A percentile compares a stretch with the other conserved stretches of the same genome.
Conservation (phyloP, 2,797 vertebrate genomes). For the Periophthalmus magnuspinnatus region DNA sequence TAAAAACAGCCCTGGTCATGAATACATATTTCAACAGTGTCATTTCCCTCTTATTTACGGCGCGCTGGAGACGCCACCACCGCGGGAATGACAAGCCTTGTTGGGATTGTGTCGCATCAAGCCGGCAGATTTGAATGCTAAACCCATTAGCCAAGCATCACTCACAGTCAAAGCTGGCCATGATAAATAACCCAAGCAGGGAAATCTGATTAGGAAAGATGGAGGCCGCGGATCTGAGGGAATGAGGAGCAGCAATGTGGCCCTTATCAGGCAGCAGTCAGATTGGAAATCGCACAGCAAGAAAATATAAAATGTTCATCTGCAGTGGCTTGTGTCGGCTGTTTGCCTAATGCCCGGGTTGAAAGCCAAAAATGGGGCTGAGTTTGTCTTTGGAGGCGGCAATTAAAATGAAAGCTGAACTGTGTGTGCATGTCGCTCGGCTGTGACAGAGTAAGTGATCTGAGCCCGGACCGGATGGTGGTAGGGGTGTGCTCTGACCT, state of each 20-base stretch:
- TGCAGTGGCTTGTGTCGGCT: conserved; percentile 61
- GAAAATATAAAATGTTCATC: conserved; percentile 74
- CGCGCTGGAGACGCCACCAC: conserved; percentile 55
- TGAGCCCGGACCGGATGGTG: conserved; percentile 40
- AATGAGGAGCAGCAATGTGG: conserved; percentile 71
- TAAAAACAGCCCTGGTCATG: conserved; percentile 47
- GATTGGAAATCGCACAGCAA: conserved; percentile 75
- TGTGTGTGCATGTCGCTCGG: conserved; percentile 40
- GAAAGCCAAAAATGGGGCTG: conserved; percentile 54
- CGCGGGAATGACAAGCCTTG: conserved; percentile 71
- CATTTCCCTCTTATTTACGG: conserved; percentile 65
- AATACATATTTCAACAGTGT: conserved; percentile 69
- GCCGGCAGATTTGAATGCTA: conserved; percentile 77
- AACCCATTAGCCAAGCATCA: conserved; percentile 79
- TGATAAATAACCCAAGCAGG: conserved; percentile 79
- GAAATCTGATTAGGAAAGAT: conserved; percentile 77
- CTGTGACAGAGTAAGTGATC: conserved; percentile 42
- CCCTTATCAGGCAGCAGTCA: conserved; percentile 71
- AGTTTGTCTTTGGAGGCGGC: conserved; percentile 43
- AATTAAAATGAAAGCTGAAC: conserved; percentile 66
- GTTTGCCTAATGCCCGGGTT: conserved; percentile 63
- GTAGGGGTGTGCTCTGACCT: conserved; percentile 41
- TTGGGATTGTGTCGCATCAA: conserved; percentile 75
- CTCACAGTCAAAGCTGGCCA: conserved; percentile 76
- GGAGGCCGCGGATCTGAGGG: conserved; percentile 73